Percentiles rank a stretch among this genome's conserved stretches.
Evolutionary conservation across 2,113 vertebrate genomes (phyloP).

Genomic region (Ovibos moschatus): DNA sequence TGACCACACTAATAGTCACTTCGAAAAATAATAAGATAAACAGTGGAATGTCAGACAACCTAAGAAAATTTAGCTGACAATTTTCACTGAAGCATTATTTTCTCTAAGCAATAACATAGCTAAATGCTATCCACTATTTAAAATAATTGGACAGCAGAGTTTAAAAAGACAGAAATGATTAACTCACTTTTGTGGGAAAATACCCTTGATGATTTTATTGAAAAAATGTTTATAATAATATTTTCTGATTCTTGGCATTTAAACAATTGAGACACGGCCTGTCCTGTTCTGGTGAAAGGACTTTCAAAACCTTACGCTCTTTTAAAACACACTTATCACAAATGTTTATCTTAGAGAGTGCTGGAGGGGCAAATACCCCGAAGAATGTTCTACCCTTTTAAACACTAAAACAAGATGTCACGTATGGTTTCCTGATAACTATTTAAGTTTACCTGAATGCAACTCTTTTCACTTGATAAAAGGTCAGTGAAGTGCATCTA

Average conservation of each 20-base stretch:
- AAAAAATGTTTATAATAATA: not conserved
- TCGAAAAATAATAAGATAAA: constrained; percentile 44
- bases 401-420: not conserved
- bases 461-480: not conserved
- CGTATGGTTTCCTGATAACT: not conserved
- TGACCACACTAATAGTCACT: constrained; percentile 17
- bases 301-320: not conserved
- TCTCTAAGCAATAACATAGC: not conserved
- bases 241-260: constrained; percentile 30
- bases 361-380: not conserved
- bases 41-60: constrained; percentile 39
- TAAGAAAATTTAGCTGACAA: constrained; percentile 26
- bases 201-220: constrained; percentile 6
- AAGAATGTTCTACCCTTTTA: not conserved
- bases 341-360: not conserved
- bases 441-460: not conserved
- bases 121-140: constrained; percentile 11
- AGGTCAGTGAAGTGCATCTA: not conserved
- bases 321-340: not conserved
- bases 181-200: constrained; percentile 32
- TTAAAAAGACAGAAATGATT: constrained; percentile 26
- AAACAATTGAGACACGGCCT: not conserved
- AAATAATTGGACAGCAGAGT: constrained; percentile 25
- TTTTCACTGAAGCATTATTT: constrained; percentile 29
- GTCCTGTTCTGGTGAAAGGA: not conserved